Base-by-base conservation (phyloP, 2,113 vertebrate genomes). In the Eupsittula cactorum region DNA sequence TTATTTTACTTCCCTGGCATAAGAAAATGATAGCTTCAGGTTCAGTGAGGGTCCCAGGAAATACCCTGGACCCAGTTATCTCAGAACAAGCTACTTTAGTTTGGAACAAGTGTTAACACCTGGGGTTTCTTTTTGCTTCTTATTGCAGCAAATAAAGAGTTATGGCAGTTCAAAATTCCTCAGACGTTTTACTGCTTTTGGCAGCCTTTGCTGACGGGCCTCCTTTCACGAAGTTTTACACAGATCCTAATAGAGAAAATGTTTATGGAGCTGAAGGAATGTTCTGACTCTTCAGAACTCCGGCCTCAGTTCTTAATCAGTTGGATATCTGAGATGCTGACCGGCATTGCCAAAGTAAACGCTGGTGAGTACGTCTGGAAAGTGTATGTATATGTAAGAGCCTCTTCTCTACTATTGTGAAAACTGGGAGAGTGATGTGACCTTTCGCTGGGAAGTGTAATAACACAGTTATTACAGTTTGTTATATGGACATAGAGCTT, bases 251-350 rank as follows among this genome's bases (percentile, higher is more conserved):
- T 99, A 76, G 99, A 99, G 92, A 99, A 98, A 95, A 98, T 99
- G 92, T 98, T 99, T 41, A 49, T 82, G 2, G 98, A 99, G 63
- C 77, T 99, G 82, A 98, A 99, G 65, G 95, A 96, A 49, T 98
- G 98, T 81, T 85, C 95, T 52, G 96, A 94, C 10, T 78, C 74
- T 25, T 96, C 94, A 10, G 93, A 96, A 16, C 97, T 98, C 83
- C 97, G 98, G 69, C 75, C 96, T 7, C 98, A 98, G 93, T 99
- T 99, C 97, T 84, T 99, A 33, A 98, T 98, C 52, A 98, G 95
- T 59, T 99, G 99, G 99, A 98, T 99, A 70, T 97, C 98, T 24
- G 98, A 99, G 94, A 84, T 99, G 78, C 91, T 99, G 44, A 91
- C 97, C 88, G 98, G 98, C 91, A 98, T 99, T 97, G 97, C 96